These are phyloP conservation scores for Lepidochrysops patricia DNA, from an alignment of 2,888 invertebrate species.

Conservation along the genomic window DNA sequence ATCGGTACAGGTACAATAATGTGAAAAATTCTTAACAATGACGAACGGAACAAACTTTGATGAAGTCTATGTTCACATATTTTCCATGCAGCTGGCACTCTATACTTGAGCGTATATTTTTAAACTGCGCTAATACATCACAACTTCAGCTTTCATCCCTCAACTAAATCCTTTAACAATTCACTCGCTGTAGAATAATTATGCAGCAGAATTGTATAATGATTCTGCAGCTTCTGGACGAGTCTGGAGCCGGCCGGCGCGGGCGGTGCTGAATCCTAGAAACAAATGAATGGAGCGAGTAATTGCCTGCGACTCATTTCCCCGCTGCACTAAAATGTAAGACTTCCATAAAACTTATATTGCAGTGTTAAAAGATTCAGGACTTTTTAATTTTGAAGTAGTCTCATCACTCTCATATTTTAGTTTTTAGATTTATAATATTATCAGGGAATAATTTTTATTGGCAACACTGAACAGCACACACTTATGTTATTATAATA, in stretches of 20 bases:
- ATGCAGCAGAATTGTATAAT: background rate
- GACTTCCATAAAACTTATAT: background rate
- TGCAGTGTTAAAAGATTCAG: background rate
- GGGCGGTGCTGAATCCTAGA: background rate
- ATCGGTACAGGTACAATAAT: too few species aligned
- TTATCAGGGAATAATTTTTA: too few species aligned
- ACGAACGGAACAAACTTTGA: too few species aligned
- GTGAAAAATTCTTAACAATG: too few species aligned
- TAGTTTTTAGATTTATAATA: too few species aligned
- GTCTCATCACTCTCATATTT: too few species aligned
- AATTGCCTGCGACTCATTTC: slow-evolving; percentile 9
- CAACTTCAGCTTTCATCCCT: background rate
- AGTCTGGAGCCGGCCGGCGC: background rate
- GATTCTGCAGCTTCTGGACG: background rate
- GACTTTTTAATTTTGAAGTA: background rate
- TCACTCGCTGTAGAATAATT: background rate
- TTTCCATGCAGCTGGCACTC: too few species aligned
- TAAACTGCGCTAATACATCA: background rate
- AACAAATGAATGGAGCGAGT: slow-evolving; percentile 6
- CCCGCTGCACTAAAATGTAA: background rate
- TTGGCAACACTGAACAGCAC: too few species aligned
- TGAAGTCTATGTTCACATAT: too few species aligned
- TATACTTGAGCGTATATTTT: too few species aligned
- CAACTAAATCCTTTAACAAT: background rate
- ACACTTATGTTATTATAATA: too few species aligned